Evolutionary conservation across 2,797 vertebrate species (phyloP).

Genomic region (Dryobates pubescens): DNA sequence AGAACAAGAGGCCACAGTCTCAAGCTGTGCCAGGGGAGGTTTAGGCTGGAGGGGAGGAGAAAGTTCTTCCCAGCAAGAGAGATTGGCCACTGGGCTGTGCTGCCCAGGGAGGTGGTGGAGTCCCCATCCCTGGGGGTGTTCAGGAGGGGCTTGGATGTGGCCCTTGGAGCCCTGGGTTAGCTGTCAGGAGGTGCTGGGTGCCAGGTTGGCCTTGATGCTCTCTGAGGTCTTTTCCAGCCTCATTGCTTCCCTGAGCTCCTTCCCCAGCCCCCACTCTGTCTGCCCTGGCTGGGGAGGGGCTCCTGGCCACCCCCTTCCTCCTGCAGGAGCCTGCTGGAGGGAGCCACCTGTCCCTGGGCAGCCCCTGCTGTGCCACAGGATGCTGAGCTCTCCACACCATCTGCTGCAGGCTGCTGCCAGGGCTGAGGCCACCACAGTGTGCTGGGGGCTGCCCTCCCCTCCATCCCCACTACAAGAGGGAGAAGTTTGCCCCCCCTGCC

Average conservation of each 20-base stretch:
- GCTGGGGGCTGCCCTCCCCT: rapidly evolving
- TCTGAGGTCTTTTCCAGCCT: too few species aligned
- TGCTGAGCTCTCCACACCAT: not conserved
- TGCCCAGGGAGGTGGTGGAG: too few species aligned
- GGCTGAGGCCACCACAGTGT: rapidly evolving
- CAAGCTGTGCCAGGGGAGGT: too few species aligned
- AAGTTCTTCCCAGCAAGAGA: too few species aligned
- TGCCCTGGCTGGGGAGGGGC: not conserved
- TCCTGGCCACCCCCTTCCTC: rapidly evolving
- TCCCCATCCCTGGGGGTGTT: too few species aligned
- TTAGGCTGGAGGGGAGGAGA: too few species aligned
- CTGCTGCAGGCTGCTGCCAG: not conserved
- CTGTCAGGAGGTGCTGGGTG: too few species aligned
- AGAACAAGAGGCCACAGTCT: too few species aligned
- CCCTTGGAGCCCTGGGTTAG: too few species aligned
- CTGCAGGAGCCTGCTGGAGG: rapidly evolving
- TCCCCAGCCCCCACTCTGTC: rapidly evolving
- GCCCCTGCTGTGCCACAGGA: rapidly evolving
- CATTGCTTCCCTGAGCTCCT: not conserved
- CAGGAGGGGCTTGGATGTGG: too few species aligned
- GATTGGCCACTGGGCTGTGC: too few species aligned
- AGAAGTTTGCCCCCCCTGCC: not conserved
- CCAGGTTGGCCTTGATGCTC: too few species aligned
- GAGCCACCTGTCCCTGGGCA: not conserved
- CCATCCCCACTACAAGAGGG: rapidly evolving